phyloP scores from a whole-genome alignment of 1,140 invertebrate genomes.

The Halesus radiatus region DNA sequence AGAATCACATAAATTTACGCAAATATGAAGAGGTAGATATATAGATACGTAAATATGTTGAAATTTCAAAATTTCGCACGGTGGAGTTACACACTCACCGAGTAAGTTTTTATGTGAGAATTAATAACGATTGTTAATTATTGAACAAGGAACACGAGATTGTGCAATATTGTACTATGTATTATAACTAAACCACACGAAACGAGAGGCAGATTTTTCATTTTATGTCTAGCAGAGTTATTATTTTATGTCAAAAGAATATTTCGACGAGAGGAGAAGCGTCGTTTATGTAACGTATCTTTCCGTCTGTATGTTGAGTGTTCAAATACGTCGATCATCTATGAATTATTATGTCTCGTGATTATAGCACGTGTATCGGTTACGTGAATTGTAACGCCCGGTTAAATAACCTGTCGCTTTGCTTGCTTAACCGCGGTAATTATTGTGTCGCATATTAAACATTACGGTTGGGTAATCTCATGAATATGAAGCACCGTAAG shows the following conservation, averaged over 20 bases:
- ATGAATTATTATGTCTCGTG: too few relatives aligned
- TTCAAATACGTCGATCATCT: too few relatives aligned
- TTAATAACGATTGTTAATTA: not conserved
- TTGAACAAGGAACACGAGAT: not conserved
- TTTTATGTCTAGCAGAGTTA: too few relatives aligned
- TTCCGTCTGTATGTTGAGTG: too few relatives aligned
- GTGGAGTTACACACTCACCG: conserved; percentile 3
- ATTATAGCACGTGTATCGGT: conserved; percentile 17
- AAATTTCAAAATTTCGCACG: conserved; percentile 31
- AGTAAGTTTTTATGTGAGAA: conserved; percentile 12
- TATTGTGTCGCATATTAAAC: conserved; percentile 19
- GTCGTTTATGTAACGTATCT: too few relatives aligned
- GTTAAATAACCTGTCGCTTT: conserved; percentile 27
- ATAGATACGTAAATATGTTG: not conserved
- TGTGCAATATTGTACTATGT: not conserved
- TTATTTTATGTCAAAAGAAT: too few relatives aligned
- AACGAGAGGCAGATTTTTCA: too few relatives aligned
- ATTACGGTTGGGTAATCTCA: conserved; percentile 11
- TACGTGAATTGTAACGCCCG: conserved; percentile 34
- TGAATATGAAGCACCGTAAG: conserved; percentile 5
- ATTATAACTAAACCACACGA: not conserved
- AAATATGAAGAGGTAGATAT: not conserved
- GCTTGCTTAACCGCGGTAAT: conserved; percentile 50
- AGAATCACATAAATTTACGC: not conserved
- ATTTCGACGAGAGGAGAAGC: too few relatives aligned